Percentiles rank a stretch among this genome's conserved stretches.
Evolutionary conservation across 2,113 vertebrate species (phyloP).

Genomic region (Pelmatolapia mariae): DNA sequence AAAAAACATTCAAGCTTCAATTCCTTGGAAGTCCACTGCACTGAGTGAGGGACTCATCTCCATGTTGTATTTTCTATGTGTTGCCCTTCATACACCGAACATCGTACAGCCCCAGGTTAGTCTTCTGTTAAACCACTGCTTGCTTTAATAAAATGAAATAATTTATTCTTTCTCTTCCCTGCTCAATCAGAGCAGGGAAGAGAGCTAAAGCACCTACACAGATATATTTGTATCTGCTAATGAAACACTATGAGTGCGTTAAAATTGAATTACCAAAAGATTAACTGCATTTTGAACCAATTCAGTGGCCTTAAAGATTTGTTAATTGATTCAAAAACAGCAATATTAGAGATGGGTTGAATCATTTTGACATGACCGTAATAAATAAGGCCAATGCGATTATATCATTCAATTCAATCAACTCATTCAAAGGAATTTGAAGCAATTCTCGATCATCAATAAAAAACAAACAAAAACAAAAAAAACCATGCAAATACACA

Average conservation of each 20-base stretch:
- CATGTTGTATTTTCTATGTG: not conserved
- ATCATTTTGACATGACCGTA: not conserved
- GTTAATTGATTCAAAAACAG: not conserved
- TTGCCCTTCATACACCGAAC: not conserved
- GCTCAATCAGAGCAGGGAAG: not conserved
- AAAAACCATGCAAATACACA: not conserved
- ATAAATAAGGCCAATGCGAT: not conserved
- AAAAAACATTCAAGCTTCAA: not conserved
- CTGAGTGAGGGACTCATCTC: not conserved
- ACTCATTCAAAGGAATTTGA: not conserved
- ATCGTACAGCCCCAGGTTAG: not conserved
- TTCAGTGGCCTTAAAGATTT: not conserved
- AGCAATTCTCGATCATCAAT: not conserved
- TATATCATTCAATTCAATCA: not conserved
- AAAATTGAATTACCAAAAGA: not conserved
- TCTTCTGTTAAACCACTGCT: not conserved
- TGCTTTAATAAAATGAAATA: not conserved
- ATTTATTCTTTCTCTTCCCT: not conserved
- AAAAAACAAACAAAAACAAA: rapidly evolving
- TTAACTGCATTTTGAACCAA: not conserved
- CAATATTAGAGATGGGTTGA: not conserved
- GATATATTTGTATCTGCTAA: not conserved
- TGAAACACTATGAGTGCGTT: not conserved
- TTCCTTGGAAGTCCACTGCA: not conserved
- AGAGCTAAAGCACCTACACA: not conserved